phyloP scores from a whole-genome alignment of 2,113 vertebrate genomes.

The Choloepus hoffmanni region DNA sequence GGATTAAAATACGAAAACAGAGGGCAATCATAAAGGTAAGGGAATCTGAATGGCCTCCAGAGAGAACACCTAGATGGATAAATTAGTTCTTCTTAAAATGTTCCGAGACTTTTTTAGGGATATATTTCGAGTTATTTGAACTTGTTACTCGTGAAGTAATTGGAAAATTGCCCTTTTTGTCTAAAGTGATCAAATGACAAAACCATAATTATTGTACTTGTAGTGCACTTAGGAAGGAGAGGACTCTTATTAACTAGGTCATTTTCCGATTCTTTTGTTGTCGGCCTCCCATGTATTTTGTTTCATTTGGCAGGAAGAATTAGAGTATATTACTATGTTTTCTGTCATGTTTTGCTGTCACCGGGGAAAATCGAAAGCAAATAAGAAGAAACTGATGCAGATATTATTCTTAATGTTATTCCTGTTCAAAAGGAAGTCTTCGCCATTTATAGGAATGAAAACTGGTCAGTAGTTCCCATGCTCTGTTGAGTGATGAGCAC shows the following conservation, averaged over 20 bases:
- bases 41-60: neutral
- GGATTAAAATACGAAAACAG: neutral
- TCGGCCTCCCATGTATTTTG: neutral
- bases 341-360: neutral
- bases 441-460: constrained; percentile 4
- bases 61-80: neutral
- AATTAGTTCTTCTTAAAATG: constrained; percentile 23
- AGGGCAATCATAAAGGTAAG: neutral
- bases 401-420: neutral
- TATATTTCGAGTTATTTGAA: constrained; percentile 37
- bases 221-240: neutral
- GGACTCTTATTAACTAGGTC: neutral
- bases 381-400: neutral
- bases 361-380: neutral
- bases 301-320: constrained; percentile 29
- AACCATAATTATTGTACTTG: neutral
- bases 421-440: constrained; percentile 7
- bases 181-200: neutral
- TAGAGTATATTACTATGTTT: neutral
- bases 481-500: neutral
- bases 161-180: constrained; percentile 33
- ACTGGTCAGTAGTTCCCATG: neutral
- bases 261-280: constrained; percentile 46
- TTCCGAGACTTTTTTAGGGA: neutral
- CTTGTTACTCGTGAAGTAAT: neutral